Percentiles rank a stretch among this genome's conserved stretches.
Conservation (phyloP, 2,888 invertebrate species). For the Hermaeophaga mercurialis region DNA sequence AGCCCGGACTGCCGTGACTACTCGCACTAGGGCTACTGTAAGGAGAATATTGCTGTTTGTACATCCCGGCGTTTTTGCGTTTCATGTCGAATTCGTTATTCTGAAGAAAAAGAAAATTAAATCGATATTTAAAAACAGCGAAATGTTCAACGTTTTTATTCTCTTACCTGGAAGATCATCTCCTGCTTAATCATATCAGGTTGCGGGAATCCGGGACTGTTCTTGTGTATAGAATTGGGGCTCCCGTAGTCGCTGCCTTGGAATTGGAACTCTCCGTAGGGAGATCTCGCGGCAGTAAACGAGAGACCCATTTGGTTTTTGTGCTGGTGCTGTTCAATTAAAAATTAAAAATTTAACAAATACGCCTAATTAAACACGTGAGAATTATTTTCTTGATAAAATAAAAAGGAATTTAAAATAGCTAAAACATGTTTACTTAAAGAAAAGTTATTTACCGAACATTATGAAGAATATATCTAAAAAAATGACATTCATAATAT, state of each 20-base stretch:
- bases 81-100: constrained; percentile 58
- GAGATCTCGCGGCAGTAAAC: constrained; percentile 62
- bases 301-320: constrained; percentile 72
- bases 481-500: no score
- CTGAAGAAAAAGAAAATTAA: constrained; percentile 38
- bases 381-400: no score
- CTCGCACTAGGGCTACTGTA: constrained; percentile 69
- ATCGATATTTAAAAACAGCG: not conserved
- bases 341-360: not conserved
- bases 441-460: no score
- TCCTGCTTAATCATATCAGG: constrained; percentile 65
- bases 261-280: constrained; percentile 68
- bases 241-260: constrained; percentile 57
- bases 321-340: constrained; percentile 94
- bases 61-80: constrained; percentile 55
- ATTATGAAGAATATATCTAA: no score
- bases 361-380: no score
- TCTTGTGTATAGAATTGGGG: constrained; percentile 59
- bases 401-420: no score
- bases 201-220: constrained; percentile 55
- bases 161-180: constrained; percentile 55
- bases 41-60: constrained; percentile 70
- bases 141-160: not conserved
- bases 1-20: constrained; percentile 63
- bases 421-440: no score